Evolutionary conservation across 2,113 vertebrate genomes (phyloP).

Genomic region (Syngnathoides biaculeatus): DNA sequence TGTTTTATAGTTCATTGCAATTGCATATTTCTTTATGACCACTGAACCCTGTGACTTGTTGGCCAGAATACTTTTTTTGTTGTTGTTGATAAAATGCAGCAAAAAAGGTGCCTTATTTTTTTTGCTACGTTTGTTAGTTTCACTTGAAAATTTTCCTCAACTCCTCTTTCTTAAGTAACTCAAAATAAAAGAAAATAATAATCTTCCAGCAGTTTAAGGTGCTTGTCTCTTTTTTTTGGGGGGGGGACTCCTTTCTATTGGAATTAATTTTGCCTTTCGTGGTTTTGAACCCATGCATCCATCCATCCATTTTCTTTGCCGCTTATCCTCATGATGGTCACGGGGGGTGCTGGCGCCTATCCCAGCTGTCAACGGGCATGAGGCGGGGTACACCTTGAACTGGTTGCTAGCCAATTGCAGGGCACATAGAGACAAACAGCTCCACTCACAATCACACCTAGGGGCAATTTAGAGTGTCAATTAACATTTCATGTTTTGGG

Average conservation of each 20-base stretch:
- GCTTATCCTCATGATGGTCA: no score
- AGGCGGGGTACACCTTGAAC: no score
- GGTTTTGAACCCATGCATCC: no score
- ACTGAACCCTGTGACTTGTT: slow-evolving; percentile 15
- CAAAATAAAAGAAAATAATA: not conserved
- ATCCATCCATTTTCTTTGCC: no score
- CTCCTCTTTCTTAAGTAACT: not conserved
- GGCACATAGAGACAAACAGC: no score
- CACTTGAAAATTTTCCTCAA: slow-evolving; percentile 8
- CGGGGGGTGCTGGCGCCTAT: no score
- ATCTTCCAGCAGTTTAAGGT: not conserved
- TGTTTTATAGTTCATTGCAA: slow-evolving; percentile 44
- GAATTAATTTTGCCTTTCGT: not conserved
- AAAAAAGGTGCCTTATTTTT: slow-evolving; percentile 47
- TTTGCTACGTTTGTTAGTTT: slow-evolving; percentile 1
- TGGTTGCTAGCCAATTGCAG: no score
- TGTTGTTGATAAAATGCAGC: slow-evolving; percentile 18
- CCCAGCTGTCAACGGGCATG: no score
- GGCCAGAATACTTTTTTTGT: slow-evolving; percentile 3
- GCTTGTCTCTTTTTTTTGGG: no score
- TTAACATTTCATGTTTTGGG: no score
- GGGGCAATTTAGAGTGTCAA: no score
- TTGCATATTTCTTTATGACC: slow-evolving; percentile 32
- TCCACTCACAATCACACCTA: no score
- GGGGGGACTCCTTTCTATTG: not conserved